phyloP scores from a whole-genome alignment of 2,113 vertebrate genomes.

The Herpailurus yagouaroundi region DNA sequence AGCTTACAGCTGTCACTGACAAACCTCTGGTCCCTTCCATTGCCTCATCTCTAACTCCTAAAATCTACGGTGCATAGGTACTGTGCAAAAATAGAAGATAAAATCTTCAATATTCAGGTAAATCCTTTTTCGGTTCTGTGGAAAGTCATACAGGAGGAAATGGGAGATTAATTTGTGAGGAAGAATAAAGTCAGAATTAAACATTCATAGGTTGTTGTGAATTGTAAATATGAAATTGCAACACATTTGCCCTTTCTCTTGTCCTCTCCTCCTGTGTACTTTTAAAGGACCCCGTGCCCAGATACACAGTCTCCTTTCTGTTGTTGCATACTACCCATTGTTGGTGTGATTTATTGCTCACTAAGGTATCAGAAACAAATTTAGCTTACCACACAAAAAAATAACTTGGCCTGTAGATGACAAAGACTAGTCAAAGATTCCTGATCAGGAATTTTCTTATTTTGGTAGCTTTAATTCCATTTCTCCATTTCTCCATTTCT shows the following conservation, averaged over 20 bases:
- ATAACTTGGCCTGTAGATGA: neutral
- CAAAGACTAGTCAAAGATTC: neutral
- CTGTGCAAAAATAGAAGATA: neutral
- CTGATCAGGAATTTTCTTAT: neutral
- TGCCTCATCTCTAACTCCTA: neutral
- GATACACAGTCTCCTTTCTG: neutral
- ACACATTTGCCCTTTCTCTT: neutral
- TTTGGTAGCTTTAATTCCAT: conserved; percentile 14
- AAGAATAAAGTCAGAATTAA: conserved; percentile 28
- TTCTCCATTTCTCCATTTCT: neutral
- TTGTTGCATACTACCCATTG: neutral
- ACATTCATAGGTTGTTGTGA: neutral
- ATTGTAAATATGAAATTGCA: neutral
- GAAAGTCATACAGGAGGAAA: neutral
- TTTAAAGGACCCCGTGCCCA: neutral
- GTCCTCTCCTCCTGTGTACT: neutral
- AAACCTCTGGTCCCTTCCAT: neutral
- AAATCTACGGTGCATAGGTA: neutral
- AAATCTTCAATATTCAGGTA: neutral
- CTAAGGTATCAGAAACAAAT: neutral
- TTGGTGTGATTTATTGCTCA: neutral
- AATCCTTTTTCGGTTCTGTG: neutral
- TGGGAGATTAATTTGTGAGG: neutral
- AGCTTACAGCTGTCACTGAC: neutral
- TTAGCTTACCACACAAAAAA: neutral